These are phyloP conservation scores for Xyrauchen texanus DNA, from an alignment of 2,113 vertebrate genomes.

Conservation along the genomic window DNA sequence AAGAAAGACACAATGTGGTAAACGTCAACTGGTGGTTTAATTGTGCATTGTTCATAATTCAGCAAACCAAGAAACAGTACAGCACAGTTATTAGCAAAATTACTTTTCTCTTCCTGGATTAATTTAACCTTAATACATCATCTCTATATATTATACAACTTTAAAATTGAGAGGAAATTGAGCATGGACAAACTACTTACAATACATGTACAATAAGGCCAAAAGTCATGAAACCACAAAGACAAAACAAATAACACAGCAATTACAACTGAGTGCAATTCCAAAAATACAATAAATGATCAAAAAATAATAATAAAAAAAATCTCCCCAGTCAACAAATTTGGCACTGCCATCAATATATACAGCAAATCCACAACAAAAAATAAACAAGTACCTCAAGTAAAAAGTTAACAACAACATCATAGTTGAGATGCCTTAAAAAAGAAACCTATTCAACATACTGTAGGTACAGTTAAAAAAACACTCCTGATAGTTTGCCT, in stretches of 20 bases:
- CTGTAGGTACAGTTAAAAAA: neutral
- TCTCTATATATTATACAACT: neutral
- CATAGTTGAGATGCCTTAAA: neutral
- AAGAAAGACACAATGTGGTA: neutral
- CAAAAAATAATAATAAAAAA: neutral
- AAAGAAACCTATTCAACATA: neutral
- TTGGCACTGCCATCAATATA: constrained; percentile 13
- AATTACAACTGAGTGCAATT: neutral
- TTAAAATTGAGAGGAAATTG: neutral
- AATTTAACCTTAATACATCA: neutral
- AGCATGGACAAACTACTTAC: neutral
- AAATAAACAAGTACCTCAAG: constrained; percentile 8
- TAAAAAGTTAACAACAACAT: constrained; percentile 3
- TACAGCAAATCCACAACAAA: neutral
- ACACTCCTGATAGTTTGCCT: too few relatives aligned
- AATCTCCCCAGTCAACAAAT: neutral
- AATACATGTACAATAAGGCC: neutral
- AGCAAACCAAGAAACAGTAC: too few relatives aligned
- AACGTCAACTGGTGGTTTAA: neutral
- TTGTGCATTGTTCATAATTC: neutral
- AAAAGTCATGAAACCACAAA: neutral
- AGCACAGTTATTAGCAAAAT: too few relatives aligned
- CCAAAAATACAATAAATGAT: neutral
- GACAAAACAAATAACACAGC: neutral
- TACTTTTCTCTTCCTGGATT: neutral